Evolutionary conservation across 2,113 vertebrate genomes (phyloP), one percentile per base, ranked within the genome.

Genomic region (Etheostoma spectabile): DNA sequence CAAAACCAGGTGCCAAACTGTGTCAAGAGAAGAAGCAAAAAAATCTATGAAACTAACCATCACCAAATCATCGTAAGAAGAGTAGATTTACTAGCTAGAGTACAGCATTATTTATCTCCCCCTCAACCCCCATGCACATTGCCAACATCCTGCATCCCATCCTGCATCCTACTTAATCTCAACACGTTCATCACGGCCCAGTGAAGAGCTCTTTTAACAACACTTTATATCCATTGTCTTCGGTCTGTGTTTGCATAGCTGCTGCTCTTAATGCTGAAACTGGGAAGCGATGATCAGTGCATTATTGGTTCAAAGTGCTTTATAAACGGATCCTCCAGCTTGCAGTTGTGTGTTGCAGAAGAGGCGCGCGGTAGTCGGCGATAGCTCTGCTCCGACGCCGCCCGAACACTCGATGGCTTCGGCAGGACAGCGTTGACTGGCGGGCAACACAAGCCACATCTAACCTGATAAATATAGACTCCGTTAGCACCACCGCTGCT

Each of bases 231-330:
- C 49, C 45, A 1, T 65, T 6, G 49, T 77, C 53, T 78, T 63
- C 13, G 3, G 15, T 77, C 52, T 6, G 55, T 56, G 61, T 74
- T 61, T 57, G 69, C 46, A 5, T 52, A 60, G 79, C 53, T 76
- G 86, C 84, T 89, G 74, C 74, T 82, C 35, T 77, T 24, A 24
- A 45, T 30, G 62, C 74, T 74, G 72, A 69, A 79, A 38, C 70
- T 46, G 68, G 0, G 45, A 62, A 42, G 75, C 49, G 11, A 62
- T 16, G 35, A 89, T 80, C 76, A 80, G 91, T 92, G 91, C 92
- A 82, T 95, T 93, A 93, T 76, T 75, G 91, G 80, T 92, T 92
- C 84, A 85, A 93, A 94, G 93, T 93, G 93, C 92, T 95, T 94
- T 94, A 92, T 83, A 74, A 78, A 83, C 80, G 18, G 33, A 80